A percentile compares a stretch with the other conserved stretches of the same genome.
Evolutionary conservation across 1,140 invertebrate genomes (phyloP).

Genomic region (Paracyclopina nana): DNA sequence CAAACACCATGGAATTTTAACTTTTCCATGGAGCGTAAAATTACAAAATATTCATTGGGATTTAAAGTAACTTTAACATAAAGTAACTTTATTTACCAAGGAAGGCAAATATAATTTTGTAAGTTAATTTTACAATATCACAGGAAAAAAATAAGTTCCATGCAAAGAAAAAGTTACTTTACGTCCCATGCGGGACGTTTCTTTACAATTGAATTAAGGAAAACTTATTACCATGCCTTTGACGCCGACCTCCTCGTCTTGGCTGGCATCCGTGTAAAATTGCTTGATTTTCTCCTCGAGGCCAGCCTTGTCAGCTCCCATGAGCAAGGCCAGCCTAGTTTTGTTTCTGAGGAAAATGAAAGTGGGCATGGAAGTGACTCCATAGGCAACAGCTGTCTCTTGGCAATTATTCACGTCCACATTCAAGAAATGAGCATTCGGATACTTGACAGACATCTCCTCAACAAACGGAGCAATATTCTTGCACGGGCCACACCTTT

Average conservation of each 20-base stretch:
- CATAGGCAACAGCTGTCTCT: slow-evolving; percentile 58
- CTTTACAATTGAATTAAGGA: too few species aligned
- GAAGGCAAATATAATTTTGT: too few species aligned
- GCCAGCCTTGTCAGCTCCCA: slow-evolving; percentile 54
- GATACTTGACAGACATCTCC: slow-evolving; percentile 58
- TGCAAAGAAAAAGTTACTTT: too few species aligned
- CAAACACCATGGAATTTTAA: too few species aligned
- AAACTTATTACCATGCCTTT: neutral
- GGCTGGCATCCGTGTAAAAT: slow-evolving; percentile 45
- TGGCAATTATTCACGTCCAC: slow-evolving; percentile 74
- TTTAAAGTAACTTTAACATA: too few species aligned
- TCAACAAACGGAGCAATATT: slow-evolving; percentile 76
- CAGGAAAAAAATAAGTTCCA: too few species aligned
- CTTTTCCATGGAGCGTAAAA: too few species aligned
- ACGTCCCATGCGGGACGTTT: too few species aligned
- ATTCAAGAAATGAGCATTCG: slow-evolving; percentile 73
- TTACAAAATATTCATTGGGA: too few species aligned
- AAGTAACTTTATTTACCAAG: too few species aligned
- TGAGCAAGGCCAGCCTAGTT: slow-evolving; percentile 45
- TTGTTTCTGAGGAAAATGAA: slow-evolving; percentile 83
- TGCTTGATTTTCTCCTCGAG: slow-evolving; percentile 76
- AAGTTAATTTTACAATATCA: too few species aligned
- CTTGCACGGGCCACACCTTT: slow-evolving; percentile 89
- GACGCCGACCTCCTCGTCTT: slow-evolving; percentile 27
- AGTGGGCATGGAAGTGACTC: slow-evolving; percentile 89